Evolutionary conservation across 1,140 invertebrate genomes (phyloP), one percentile per base, ranked within the genome.

Genomic region (Lysiphlebus fabarum): DNA sequence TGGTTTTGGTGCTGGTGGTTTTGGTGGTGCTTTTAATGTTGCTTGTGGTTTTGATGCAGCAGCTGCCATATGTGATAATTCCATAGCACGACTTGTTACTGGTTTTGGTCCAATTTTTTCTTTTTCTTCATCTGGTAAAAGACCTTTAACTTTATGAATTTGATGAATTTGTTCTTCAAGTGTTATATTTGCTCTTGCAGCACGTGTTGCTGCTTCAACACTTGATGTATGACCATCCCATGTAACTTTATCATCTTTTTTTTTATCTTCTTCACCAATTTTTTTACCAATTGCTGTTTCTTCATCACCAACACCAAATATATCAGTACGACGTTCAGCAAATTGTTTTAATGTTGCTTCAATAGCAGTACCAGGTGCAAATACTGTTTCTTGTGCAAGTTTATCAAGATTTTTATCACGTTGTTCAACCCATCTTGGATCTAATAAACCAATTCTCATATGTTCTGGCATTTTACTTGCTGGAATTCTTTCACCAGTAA

Each of bases 271-370:
- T 76, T 98, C 95, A 7, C 97, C 97, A 64, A 98, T 94, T 78
- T 99, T 99, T 80, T 97, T 96, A 85, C 97, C 97, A 76, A 99
- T 99, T 3, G 93, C 92, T 0, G 96, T 98, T 83, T 99, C 97
- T 76, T 99, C 96, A 70, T 94, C 93, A 62, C 96, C 97, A 58
- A 94, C 90, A 83, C 98, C 98, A 75, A 99, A 99, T 79, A 99
- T 99, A 86, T 99, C 98, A 4, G 97, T 98, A 90, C 98, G 93
- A 66, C 96, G 86, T 72, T 99, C 96, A 0, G 96, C 97, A 63
- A 99, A 82, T 70, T 96, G 89, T 74, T 97, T 98, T 67, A 99
- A 85, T 73, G 92, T 97, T 9, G 90, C 93, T 65, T 97, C 94
- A 68, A 99, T 98, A 14, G 94, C 92, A 26, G 92, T 87, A 17